A percentile compares a stretch with the other conserved stretches of the same genome.
Evolutionary conservation across 2,113 vertebrate genomes (phyloP).

Genomic region (Benitochromis conjunctus): DNA sequence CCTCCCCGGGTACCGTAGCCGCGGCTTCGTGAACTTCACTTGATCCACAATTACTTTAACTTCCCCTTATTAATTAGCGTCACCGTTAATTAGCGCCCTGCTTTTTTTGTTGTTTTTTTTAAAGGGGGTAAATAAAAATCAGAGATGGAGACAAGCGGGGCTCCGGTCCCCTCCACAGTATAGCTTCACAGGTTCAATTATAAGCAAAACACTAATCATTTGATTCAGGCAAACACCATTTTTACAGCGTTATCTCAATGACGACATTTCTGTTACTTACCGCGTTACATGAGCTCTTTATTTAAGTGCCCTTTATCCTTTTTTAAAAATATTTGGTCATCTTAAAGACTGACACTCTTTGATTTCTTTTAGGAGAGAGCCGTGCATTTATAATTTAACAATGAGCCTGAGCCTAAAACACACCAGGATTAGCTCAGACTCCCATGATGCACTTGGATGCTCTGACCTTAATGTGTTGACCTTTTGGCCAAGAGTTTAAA

Average conservation of each 20-base stretch:
- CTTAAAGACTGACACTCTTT: background rate
- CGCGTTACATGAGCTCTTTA: background rate
- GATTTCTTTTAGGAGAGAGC: background rate
- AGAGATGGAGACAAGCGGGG: background rate
- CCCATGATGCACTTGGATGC: slow-evolving; percentile 22
- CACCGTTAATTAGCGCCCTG: background rate
- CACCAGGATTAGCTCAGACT: background rate
- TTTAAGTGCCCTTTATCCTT: background rate
- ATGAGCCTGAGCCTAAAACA: slow-evolving; percentile 1
- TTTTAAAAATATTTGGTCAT: background rate
- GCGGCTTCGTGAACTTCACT: slow-evolving; percentile 66
- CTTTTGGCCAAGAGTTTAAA: background rate
- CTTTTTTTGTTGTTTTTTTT: background rate
- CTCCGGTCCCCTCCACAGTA: background rate
- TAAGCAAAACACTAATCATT: background rate
- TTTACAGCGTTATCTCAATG: background rate
- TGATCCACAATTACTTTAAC: slow-evolving; percentile 40
- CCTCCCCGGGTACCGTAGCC: slow-evolving; percentile 75
- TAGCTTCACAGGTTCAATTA: background rate
- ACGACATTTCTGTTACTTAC: background rate
- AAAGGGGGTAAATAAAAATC: background rate
- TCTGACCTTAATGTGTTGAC: slow-evolving; percentile 19
- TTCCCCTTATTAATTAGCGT: slow-evolving; percentile 37
- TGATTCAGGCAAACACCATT: background rate
- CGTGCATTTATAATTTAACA: background rate